Evolutionary conservation across 2,113 vertebrate genomes (phyloP).

Genomic region (Nansenia antarctica): DNA sequence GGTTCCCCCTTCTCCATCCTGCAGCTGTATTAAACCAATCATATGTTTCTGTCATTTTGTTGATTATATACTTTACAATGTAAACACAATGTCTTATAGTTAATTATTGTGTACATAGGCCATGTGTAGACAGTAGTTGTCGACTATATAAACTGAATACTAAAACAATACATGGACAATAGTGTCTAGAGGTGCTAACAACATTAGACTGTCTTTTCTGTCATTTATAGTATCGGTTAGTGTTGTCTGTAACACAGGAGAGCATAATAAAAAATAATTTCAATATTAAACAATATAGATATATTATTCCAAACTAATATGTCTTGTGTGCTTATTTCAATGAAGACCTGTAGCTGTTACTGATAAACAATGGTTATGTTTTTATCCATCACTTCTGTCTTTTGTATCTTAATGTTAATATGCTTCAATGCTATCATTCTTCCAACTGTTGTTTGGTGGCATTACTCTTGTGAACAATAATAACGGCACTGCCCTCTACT

Average conservation of each 20-base stretch:
- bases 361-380: too few relatives aligned
- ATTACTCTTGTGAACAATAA: too few relatives aligned
- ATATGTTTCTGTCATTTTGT: conserved; percentile 63
- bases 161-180: conserved; percentile 67
- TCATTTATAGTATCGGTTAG: conserved; percentile 74
- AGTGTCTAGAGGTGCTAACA: conserved; percentile 80
- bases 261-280: conserved; percentile 67
- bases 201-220: conserved; percentile 76
- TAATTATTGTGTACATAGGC: conserved; percentile 68
- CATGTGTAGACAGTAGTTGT: conserved; percentile 67
- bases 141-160: conserved; percentile 67
- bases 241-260: conserved; percentile 76
- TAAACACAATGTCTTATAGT: conserved; percentile 71
- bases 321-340: conserved; percentile 31
- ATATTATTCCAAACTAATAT: conserved; percentile 57
- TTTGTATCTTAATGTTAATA: too few relatives aligned
- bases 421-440: too few relatives aligned
- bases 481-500: too few relatives aligned
- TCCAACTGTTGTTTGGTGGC: too few relatives aligned
- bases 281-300: conserved; percentile 74
- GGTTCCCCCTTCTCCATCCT: conserved; percentile 28
- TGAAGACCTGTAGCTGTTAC: too few relatives aligned
- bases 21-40: conserved; percentile 57
- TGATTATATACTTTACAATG: conserved; percentile 63
- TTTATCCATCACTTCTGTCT: too few relatives aligned